A percentile compares a stretch with the other conserved stretches of the same genome.
Conservation (phyloP, 2,888 invertebrate genomes). For the Agriopis leucophaearia region DNA sequence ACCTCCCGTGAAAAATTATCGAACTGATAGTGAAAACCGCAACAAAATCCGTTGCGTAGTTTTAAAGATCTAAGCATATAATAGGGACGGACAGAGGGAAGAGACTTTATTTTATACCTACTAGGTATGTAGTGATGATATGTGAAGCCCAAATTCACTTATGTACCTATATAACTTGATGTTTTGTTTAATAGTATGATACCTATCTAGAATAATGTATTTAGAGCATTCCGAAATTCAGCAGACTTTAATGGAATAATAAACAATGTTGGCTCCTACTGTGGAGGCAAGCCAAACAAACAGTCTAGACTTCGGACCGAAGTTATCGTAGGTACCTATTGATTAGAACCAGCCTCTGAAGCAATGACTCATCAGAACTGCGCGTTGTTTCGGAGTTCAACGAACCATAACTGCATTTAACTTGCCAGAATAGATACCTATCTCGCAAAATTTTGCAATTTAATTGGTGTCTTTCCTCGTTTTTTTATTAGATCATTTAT, state of each 20-base stretch:
- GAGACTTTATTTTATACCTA: too few species aligned
- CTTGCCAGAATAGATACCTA: slow-evolving; percentile 9
- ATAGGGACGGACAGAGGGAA: too few species aligned
- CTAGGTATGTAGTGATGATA: too few species aligned
- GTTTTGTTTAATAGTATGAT: too few species aligned
- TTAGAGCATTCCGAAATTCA: neutral
- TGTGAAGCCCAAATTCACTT: too few species aligned
- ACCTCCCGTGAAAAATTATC: too few species aligned
- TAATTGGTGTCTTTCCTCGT: neutral
- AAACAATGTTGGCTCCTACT: slow-evolving; percentile 2
- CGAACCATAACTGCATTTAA: slow-evolving; percentile 32
- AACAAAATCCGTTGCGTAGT: too few species aligned
- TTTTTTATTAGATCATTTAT: neutral
- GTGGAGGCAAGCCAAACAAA: slow-evolving; percentile 11
- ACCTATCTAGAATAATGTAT: too few species aligned
- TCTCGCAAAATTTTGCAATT: slow-evolving; percentile 7
- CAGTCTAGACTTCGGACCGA: slow-evolving; percentile 17
- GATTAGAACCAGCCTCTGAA: slow-evolving; percentile 28
- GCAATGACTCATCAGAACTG: slow-evolving; percentile 23
- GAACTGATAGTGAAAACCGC: too few species aligned
- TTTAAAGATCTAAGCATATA: too few species aligned
- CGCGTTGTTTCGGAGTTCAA: slow-evolving; percentile 25
- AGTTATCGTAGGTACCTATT: slow-evolving; percentile 20
- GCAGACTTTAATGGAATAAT: slow-evolving; percentile 8
- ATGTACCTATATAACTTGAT: too few species aligned